Evolutionary conservation across 2,888 invertebrate species (phyloP).

Genomic region (Antheraea assamensis): DNA sequence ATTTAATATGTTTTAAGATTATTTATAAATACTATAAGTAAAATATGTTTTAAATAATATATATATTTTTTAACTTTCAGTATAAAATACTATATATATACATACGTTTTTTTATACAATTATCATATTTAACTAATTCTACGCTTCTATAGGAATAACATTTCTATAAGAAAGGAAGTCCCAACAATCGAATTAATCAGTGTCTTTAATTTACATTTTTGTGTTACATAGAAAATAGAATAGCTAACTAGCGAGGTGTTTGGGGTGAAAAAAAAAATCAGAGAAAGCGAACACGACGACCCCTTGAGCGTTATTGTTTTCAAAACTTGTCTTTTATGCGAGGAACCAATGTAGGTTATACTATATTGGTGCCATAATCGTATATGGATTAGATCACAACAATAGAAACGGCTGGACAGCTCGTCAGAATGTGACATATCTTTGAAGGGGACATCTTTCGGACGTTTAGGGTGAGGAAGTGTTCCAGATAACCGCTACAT

Average conservation of each 20-base stretch:
- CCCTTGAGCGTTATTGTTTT: constrained; percentile 62
- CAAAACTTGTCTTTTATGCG: constrained; percentile 70
- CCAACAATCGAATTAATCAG: constrained; percentile 58
- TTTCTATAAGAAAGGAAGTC: constrained; percentile 34
- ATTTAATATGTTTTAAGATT: background rate
- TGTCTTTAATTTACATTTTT: constrained; percentile 50
- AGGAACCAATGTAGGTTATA: constrained; percentile 52
- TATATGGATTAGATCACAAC: constrained; percentile 65
- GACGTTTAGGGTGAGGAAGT: constrained; percentile 44
- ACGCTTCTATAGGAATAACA: background rate
- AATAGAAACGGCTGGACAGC: constrained; percentile 57
- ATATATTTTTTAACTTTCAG: background rate
- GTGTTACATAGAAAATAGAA: constrained; percentile 46
- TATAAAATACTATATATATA: background rate
- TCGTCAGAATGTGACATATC: constrained; percentile 65
- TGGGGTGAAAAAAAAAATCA: constrained; percentile 55
- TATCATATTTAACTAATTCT: constrained; percentile 13
- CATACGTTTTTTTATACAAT: background rate
- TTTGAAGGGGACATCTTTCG: constrained; percentile 58
- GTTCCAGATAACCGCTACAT: constrained; percentile 28
- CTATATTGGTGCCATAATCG: constrained; percentile 66
- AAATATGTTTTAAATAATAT: background rate
- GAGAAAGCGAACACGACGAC: constrained; percentile 68
- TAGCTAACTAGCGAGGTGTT: constrained; percentile 46
- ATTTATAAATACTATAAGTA: background rate